Conservation (phyloP, 1,140 invertebrate species). For the Acromyrmex charruanus region DNA sequence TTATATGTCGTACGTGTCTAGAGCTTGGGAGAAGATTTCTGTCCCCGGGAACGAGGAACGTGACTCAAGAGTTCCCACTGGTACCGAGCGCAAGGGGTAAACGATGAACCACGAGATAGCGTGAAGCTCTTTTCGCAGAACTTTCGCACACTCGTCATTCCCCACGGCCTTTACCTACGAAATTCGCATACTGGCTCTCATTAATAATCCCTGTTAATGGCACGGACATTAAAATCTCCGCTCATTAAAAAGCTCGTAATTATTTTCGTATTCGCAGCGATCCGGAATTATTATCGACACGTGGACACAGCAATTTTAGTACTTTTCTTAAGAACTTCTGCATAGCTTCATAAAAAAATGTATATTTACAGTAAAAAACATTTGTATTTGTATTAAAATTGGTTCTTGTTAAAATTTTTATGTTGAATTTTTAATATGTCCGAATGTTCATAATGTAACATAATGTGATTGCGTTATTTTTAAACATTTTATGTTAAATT, state of each 20-base stretch:
- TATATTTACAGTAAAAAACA: no score
- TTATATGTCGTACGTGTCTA: conserved; percentile 57
- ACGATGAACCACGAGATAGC: conserved; percentile 34
- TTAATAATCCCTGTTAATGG: conserved; percentile 7
- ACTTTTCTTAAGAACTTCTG: neutral
- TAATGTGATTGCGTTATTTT: no score
- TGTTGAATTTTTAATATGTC: no score
- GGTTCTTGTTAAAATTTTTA: no score
- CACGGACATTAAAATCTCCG: neutral
- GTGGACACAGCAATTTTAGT: neutral
- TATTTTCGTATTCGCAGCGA: neutral
- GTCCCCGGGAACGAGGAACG: conserved; percentile 40
- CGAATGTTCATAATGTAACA: no score
- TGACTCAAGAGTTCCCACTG: conserved; percentile 55
- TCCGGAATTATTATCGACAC: neutral
- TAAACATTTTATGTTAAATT: no score
- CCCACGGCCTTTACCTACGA: conserved; percentile 1
- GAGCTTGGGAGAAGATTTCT: conserved; percentile 55
- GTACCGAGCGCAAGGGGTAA: conserved; percentile 4
- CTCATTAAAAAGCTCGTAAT: neutral
- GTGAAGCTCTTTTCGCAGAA: neutral
- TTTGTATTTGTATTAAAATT: no score
- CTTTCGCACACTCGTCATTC: neutral
- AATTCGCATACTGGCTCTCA: neutral
- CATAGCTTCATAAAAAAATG: no score